Percentiles rank a stretch among this genome's conserved stretches.
phyloP scores from a whole-genome alignment of 2,888 invertebrate species.

The Gandaritis pyraliata region DNA sequence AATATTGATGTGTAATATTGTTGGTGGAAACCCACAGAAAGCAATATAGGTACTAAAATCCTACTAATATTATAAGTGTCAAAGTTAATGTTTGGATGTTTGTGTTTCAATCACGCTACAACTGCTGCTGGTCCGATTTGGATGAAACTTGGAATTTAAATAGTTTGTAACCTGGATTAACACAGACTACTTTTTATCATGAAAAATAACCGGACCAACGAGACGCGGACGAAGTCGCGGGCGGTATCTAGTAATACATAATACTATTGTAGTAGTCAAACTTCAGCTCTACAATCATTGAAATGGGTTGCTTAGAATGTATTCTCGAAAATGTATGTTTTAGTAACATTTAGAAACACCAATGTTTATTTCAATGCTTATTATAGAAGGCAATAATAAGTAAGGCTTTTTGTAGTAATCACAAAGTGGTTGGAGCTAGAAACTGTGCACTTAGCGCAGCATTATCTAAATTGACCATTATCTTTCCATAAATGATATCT shows the following conservation, averaged over 20 bases:
- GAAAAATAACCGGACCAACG: no score
- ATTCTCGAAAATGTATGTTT: constrained; percentile 14
- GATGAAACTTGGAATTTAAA: no score
- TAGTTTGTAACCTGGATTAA: no score
- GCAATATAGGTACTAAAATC: constrained; percentile 3
- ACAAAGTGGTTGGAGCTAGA: constrained; percentile 44
- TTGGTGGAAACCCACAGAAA: no score
- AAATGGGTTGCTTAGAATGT: constrained; percentile 16
- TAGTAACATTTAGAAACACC: constrained; percentile 17
- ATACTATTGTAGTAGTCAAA: constrained; percentile 18
- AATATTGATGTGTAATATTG: no score
- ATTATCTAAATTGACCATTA: constrained; percentile 72
- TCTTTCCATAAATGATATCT: constrained; percentile 73
- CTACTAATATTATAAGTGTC: constrained; percentile 1
- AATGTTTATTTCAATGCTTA: constrained; percentile 26
- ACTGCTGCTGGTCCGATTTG: no score
- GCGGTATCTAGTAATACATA: no score
- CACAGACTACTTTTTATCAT: no score
- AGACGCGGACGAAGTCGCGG: no score
- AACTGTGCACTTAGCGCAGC: constrained; percentile 75
- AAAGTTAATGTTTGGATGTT: no score
- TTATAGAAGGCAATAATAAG: constrained; percentile 36
- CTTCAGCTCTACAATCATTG: constrained; percentile 18
- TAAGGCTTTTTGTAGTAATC: constrained; percentile 32
- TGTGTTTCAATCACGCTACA: no score